These are phyloP conservation scores for Eriocheir sinensis DNA, from an alignment of 1,140 invertebrate genomes.

Conservation along the genomic window DNA sequence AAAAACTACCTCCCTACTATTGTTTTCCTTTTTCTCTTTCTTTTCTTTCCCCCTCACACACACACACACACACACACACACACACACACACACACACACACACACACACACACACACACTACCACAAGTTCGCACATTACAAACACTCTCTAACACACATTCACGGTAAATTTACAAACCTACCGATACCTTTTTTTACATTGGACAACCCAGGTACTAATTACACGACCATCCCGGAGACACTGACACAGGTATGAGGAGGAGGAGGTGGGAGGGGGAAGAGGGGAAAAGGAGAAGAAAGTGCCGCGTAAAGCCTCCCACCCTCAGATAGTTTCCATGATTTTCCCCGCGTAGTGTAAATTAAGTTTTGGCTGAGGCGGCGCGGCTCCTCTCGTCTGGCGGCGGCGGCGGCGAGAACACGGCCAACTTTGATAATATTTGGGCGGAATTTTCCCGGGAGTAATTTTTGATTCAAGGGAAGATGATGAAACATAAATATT, in stretches of 20 bases:
- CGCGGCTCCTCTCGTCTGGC: too few species aligned
- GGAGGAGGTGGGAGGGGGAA: too few species aligned
- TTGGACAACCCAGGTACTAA: neutral
- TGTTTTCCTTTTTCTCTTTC: too few species aligned
- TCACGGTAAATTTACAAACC: neutral
- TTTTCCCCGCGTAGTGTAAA: neutral
- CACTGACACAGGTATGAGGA: too few species aligned
- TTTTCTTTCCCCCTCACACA: neutral
- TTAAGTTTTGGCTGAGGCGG: neutral
- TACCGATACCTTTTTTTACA: neutral
- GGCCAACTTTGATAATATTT: conserved; percentile 2
- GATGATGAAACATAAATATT: conserved; percentile 15
- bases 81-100: conserved; percentile 19
- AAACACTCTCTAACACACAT: neutral
- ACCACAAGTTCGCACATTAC: too few species aligned
- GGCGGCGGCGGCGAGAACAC: neutral
- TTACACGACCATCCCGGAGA: too few species aligned
- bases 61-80: neutral
- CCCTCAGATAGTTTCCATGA: too few species aligned
- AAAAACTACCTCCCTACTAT: too few species aligned
- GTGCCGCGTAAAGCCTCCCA: too few species aligned
- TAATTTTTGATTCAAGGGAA: conserved; percentile 33
- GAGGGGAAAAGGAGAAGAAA: too few species aligned
- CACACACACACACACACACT: neutral
- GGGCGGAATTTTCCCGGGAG: conserved; percentile 13